These are phyloP conservation scores for Dendrolimus houi DNA, from an alignment of 2,888 invertebrate genomes.

Conservation along the genomic window DNA sequence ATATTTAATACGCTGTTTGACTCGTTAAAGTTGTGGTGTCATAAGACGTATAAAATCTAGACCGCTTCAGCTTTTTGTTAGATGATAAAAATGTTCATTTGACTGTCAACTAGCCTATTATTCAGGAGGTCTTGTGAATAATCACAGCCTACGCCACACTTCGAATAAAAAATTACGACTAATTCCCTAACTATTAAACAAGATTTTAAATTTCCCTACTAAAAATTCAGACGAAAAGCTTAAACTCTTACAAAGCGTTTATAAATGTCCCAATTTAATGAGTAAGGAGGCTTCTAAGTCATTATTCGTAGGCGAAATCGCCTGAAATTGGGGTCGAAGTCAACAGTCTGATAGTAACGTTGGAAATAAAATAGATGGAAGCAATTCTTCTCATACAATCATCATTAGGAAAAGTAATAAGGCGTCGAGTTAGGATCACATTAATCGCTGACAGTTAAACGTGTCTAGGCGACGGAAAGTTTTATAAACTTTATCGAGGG, in stretches of 20 bases:
- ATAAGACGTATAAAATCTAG: no score
- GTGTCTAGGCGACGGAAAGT: background rate
- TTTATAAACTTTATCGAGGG: background rate
- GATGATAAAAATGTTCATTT: no score
- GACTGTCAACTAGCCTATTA: no score
- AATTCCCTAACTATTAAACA: no score
- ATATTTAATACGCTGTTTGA: no score
- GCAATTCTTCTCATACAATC: background rate
- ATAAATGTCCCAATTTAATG: background rate
- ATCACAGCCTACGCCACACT: no score
- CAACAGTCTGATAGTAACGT: background rate
- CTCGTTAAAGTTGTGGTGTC: no score
- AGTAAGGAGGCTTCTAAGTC: background rate
- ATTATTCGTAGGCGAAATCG: background rate
- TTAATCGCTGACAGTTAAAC: background rate
- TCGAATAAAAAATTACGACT: no score
- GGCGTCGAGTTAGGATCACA: background rate
- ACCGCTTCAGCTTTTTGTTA: no score
- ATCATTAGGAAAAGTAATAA: background rate
- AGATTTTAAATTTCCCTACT: no score
- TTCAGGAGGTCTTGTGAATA: no score
- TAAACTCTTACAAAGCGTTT: background rate
- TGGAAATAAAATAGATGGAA: background rate
- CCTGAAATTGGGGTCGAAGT: background rate
- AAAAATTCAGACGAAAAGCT: background rate